Evolutionary conservation across 2,113 vertebrate genomes (phyloP).

Genomic region (Candoia aspera): DNA sequence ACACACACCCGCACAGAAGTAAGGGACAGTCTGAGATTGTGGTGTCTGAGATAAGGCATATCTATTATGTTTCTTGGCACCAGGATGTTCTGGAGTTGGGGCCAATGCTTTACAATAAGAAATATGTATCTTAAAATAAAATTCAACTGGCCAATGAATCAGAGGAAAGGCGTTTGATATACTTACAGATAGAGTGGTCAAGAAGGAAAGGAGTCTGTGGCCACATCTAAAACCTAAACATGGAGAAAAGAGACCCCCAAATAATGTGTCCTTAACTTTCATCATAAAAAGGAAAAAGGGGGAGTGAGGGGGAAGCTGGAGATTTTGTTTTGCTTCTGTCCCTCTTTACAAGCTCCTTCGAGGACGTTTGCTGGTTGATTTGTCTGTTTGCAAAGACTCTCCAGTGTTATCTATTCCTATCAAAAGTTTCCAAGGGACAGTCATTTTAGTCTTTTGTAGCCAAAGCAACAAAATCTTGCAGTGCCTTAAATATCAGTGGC

Average conservation of each 20-base stretch:
- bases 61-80: constrained; percentile 32
- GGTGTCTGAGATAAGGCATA: constrained; percentile 31
- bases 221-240: not conserved
- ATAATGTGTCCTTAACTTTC: not conserved
- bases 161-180: constrained; percentile 3
- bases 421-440: not conserved
- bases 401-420: not conserved
- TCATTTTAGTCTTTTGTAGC: not conserved
- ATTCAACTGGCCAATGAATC: not conserved
- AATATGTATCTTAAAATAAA: not conserved
- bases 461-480: not conserved
- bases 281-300: not conserved
- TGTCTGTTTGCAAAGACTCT: not conserved
- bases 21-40: constrained; percentile 16
- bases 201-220: not conserved
- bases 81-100: constrained; percentile 31
- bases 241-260: not conserved
- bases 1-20: not conserved
- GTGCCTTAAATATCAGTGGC: not conserved
- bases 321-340: not conserved
- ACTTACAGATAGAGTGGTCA: not conserved
- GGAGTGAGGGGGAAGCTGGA: not conserved
- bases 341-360: not conserved
- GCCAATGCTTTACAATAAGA: not conserved
- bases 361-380: not conserved